Evolutionary conservation across 2,113 vertebrate genomes (phyloP).

Genomic region (Nycticorax nycticorax): DNA sequence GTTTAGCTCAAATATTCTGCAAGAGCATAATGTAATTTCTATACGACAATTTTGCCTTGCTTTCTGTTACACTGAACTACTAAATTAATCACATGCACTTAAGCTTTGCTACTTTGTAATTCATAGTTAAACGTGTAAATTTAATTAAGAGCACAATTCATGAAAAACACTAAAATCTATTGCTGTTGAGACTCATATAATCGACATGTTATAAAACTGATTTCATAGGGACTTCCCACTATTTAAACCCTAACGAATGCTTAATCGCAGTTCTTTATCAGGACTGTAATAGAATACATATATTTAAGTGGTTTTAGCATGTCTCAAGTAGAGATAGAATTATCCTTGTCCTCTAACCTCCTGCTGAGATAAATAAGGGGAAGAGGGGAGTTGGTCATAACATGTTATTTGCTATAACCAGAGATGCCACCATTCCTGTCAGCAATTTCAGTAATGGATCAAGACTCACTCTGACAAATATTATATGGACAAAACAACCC

Average conservation of each 20-base stretch:
- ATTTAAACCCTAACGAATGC: neutral
- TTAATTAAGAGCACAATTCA: neutral
- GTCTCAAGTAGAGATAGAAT: neutral
- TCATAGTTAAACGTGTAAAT: neutral
- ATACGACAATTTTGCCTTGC: neutral
- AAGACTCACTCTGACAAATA: neutral
- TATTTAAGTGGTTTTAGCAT: neutral
- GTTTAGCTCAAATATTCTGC: neutral
- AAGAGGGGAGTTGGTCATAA: neutral
- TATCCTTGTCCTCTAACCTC: neutral
- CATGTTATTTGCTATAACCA: neutral
- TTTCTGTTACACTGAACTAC: neutral
- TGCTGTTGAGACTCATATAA: accelerated
- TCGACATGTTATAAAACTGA: neutral
- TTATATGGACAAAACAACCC: neutral
- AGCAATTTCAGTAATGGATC: neutral
- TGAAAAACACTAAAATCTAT: neutral
- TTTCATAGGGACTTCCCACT: neutral
- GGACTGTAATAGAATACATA: neutral
- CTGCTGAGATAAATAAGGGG: neutral
- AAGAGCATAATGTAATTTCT: neutral
- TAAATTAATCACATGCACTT: neutral
- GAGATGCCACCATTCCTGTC: neutral
- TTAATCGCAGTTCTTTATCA: neutral
- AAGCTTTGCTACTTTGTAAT: neutral